phyloP scores from a whole-genome alignment of 2,888 invertebrate species.

The Eudasyphora cyanicolor region DNA sequence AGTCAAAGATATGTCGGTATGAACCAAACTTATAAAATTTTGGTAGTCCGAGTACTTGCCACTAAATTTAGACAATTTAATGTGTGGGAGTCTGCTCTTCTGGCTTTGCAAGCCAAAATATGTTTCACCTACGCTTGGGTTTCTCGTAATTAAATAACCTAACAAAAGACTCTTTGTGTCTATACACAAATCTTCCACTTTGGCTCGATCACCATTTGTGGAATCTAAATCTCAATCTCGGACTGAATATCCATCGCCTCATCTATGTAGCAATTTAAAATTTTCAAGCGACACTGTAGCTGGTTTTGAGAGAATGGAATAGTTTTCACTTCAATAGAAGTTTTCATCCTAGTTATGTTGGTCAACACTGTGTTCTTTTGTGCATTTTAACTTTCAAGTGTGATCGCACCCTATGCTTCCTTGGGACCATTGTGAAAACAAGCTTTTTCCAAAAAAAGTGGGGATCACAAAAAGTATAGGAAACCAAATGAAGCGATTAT shows the following conservation, averaged over 20 bases:
- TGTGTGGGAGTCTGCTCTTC: conserved; percentile 29
- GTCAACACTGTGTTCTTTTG: background rate
- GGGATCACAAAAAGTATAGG: too few species aligned
- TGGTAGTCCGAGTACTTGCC: conserved; percentile 49
- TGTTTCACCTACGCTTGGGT: background rate
- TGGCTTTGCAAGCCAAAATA: background rate
- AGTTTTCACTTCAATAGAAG: conserved; percentile 8
- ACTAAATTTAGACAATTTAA: conserved; percentile 49
- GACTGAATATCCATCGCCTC: conserved; percentile 3
- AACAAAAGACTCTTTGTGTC: conserved; percentile 13
- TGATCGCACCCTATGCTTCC: background rate
- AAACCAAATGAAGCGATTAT: too few species aligned
- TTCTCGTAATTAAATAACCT: conserved; percentile 9
- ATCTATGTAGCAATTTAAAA: conserved; percentile 18
- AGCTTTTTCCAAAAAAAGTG: too few species aligned
- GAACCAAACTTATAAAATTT: conserved; percentile 49
- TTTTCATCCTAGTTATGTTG: background rate
- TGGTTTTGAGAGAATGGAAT: conserved; percentile 33
- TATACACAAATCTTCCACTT: conserved; percentile 24
- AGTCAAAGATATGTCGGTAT: conserved; percentile 38
- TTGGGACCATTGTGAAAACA: too few species aligned
- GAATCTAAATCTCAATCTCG: conserved; percentile 26
- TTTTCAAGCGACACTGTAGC: conserved; percentile 24
- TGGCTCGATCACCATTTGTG: background rate
- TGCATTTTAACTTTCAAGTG: background rate